Evolutionary conservation across 1,140 invertebrate genomes (phyloP).

Genomic region (Agraylea sexmaculata): DNA sequence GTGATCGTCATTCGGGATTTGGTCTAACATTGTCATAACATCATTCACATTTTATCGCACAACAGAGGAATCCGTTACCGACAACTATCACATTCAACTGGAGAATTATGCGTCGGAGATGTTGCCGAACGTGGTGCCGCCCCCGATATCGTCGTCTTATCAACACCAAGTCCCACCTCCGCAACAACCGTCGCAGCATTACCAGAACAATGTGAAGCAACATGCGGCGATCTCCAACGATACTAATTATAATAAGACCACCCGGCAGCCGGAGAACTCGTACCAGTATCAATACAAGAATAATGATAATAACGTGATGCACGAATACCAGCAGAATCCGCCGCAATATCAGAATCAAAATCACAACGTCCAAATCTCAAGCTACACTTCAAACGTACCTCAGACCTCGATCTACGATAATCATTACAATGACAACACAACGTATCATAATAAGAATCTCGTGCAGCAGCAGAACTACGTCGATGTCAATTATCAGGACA

Average conservation of each 20-base stretch:
- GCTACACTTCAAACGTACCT: constrained; percentile 13
- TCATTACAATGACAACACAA: constrained; percentile 12
- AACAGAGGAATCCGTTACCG: constrained; percentile 13
- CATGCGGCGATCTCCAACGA: constrained; percentile 16
- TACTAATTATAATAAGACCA: constrained; percentile 10
- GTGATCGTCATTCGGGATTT: not conserved
- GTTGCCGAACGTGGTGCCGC: constrained; percentile 27
- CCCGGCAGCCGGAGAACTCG: constrained; percentile 26
- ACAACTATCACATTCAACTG: constrained; percentile 21
- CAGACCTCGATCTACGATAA: constrained; percentile 16
- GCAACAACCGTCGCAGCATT: constrained; percentile 23
- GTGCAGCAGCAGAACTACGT: constrained; percentile 13
- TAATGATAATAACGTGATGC: too few species aligned
- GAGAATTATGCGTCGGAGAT: constrained; percentile 35
- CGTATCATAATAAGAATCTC: not conserved
- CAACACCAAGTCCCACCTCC: constrained; percentile 1
- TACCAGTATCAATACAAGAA: too few species aligned
- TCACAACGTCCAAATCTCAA: constrained; percentile 27
- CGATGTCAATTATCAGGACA: constrained; percentile 18
- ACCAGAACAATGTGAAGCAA: constrained; percentile 20
- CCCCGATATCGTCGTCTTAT: constrained; percentile 20
- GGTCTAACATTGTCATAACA: not conserved
- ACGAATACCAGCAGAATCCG: too few species aligned
- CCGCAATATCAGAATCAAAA: too few species aligned
- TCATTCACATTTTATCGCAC: not conserved